Evolutionary conservation across 1,140 invertebrate genomes (phyloP).

Genomic region (Spodoptera frugiperda): DNA sequence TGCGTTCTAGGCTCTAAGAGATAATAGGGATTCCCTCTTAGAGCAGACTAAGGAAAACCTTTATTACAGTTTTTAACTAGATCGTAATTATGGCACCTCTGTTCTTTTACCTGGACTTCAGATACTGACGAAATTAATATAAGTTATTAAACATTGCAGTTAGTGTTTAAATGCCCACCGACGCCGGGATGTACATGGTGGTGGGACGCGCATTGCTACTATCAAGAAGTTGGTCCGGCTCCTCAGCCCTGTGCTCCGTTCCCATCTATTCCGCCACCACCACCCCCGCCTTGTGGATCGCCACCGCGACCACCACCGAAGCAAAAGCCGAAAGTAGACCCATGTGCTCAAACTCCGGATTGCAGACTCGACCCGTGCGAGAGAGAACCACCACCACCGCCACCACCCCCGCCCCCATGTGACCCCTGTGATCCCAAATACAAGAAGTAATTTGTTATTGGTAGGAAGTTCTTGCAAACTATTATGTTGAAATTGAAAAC

Average conservation of each 20-base stretch:
- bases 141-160: constrained; percentile 50
- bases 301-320: background rate
- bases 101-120: no score
- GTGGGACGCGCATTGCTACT: constrained; percentile 78
- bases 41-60: no score
- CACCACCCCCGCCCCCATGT: background rate
- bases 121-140: no score
- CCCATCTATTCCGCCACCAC: background rate
- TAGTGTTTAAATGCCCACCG: constrained; percentile 64
- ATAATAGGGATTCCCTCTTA: no score
- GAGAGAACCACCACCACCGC: background rate
- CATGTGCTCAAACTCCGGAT: constrained; percentile 1
- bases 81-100: no score
- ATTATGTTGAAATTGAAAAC: no score
- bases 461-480: no score
- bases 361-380: background rate
- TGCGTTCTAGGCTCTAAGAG: no score
- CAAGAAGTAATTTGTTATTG: background rate
- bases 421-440: background rate
- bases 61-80: no score
- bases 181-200: constrained; percentile 70
- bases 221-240: constrained; percentile 52
- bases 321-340: background rate
- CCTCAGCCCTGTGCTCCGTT: constrained; percentile 20
- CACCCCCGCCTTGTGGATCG: background rate